Conservation (phyloP, 1,140 invertebrate species). For the Callitettix versicolor region DNA sequence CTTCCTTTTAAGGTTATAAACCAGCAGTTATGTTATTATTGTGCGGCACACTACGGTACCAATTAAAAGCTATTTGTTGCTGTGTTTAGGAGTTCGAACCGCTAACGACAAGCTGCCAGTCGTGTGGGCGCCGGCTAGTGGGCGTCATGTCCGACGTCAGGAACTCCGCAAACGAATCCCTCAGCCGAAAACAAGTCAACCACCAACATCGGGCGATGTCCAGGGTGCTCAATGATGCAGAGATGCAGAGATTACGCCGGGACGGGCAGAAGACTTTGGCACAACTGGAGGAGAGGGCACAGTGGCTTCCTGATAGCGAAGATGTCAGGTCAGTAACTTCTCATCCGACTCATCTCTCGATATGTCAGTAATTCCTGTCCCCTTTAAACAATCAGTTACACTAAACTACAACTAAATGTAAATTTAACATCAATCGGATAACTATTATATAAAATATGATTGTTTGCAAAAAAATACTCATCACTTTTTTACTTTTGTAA, state of each 20-base stretch:
- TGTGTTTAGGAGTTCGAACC: slow-evolving; percentile 37
- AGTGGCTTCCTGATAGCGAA: slow-evolving; percentile 32
- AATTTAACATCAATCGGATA: too few relatives aligned
- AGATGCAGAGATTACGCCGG: slow-evolving; percentile 37
- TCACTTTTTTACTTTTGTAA: too few relatives aligned
- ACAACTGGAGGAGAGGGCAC: slow-evolving; percentile 38
- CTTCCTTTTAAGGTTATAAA: too few relatives aligned
- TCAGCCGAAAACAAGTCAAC: slow-evolving; percentile 37
- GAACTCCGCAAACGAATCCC: slow-evolving; percentile 30
- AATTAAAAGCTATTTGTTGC: background rate
- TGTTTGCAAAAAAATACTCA: too few relatives aligned
- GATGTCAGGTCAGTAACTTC: slow-evolving; percentile 30
- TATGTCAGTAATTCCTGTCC: too few relatives aligned
- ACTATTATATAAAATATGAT: too few relatives aligned
- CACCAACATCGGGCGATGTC: slow-evolving; percentile 38
- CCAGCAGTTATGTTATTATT: too few relatives aligned
- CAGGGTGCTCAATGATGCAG: slow-evolving; percentile 39
- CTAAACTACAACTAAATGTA: too few relatives aligned
- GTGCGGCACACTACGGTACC: background rate
- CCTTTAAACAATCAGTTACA: too few relatives aligned
- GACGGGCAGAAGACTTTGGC: slow-evolving; percentile 36
- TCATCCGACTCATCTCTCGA: too few relatives aligned
- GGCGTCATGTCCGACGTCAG: slow-evolving; percentile 40
- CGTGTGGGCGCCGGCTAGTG: slow-evolving; percentile 38
- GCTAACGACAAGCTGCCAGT: slow-evolving; percentile 37